Evolutionary conservation across 2,888 invertebrate species (phyloP).

Genomic region (Dryococelus australis): DNA sequence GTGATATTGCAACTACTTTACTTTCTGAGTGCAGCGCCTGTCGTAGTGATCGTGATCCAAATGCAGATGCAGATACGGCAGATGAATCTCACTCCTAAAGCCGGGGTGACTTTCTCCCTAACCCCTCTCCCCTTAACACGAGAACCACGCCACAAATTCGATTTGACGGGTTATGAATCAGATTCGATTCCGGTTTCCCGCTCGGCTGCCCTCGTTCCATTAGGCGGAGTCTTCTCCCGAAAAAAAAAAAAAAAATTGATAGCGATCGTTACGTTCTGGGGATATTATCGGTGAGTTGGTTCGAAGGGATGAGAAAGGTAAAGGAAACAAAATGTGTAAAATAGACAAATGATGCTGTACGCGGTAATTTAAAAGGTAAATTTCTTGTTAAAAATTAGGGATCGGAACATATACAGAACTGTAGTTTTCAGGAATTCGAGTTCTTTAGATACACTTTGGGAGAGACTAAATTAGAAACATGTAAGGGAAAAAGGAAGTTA

Average conservation of each 20-base stretch:
- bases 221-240: not conserved
- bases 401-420: too few species aligned
- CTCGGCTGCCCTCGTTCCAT: not conserved
- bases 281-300: not conserved
- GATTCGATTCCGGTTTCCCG: constrained; percentile 23
- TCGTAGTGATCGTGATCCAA: not conserved
- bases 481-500: too few species aligned
- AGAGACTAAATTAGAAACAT: too few species aligned
- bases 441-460: too few species aligned
- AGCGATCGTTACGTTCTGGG: not conserved
- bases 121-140: not conserved
- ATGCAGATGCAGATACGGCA: not conserved
- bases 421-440: too few species aligned
- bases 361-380: too few species aligned
- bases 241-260: not conserved
- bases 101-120: not conserved
- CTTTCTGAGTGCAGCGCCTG: too few species aligned
- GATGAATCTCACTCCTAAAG: not conserved
- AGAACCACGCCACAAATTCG: not conserved
- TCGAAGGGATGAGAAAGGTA: not conserved
- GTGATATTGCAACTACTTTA: too few species aligned
- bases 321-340: not conserved
- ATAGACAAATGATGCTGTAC: too few species aligned
- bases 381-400: too few species aligned
- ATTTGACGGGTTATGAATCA: constrained; percentile 18